These are phyloP conservation scores for Mirounga angustirostris DNA, from an alignment of 2,113 vertebrate genomes.

Conservation along the genomic window DNA sequence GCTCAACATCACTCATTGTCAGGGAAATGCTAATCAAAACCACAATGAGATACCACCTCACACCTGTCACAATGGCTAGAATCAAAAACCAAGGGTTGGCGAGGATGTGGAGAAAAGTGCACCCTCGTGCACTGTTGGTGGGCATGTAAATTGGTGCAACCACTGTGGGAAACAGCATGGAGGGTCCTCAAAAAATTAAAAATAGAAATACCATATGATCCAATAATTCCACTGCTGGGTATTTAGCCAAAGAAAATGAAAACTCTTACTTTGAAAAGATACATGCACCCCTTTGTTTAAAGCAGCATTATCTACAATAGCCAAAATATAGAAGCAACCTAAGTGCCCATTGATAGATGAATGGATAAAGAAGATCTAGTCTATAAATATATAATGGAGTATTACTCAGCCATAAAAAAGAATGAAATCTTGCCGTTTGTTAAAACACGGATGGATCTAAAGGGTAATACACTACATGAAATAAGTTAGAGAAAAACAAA, in stretches of 20 bases:
- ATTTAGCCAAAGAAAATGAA: neutral
- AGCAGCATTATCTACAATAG: neutral
- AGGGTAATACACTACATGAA: neutral
- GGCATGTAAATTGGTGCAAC: neutral
- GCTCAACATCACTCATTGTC: neutral
- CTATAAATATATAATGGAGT: neutral
- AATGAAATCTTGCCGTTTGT: neutral
- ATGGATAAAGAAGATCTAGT: neutral
- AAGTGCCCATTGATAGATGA: neutral
- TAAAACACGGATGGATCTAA: neutral
- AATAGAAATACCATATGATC: neutral
- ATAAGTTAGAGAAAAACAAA: neutral
- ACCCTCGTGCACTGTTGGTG: neutral
- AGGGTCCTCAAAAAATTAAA: neutral
- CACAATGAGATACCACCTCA: neutral
- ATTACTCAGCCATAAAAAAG: neutral
- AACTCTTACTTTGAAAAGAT: neutral
- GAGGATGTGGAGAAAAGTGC: neutral
- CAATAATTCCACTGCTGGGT: neutral
- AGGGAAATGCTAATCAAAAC: neutral
- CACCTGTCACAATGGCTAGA: neutral
- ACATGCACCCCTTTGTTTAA: neutral
- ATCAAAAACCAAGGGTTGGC: neutral
- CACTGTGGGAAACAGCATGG: neutral
- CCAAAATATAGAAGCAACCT: neutral